Conservation (phyloP, 2,113 vertebrate genomes). For the Vireo altiloquus region DNA sequence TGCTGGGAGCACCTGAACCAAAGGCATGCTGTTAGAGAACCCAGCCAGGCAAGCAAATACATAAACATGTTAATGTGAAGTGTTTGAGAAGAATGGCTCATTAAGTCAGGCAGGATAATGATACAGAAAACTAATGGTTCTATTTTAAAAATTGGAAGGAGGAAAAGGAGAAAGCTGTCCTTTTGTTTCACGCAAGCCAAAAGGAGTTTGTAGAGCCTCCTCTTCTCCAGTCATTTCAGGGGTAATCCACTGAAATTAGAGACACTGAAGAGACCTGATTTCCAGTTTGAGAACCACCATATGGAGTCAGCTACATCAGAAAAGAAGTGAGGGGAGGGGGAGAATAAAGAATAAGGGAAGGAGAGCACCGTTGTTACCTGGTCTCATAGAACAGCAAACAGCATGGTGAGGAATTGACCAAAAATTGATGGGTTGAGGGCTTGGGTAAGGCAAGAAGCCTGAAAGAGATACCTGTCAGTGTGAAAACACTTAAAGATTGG, state of each 20-base stretch:
- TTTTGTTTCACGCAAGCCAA: background rate
- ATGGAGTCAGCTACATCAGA: background rate
- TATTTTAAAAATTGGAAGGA: background rate
- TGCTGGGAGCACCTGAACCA: slow-evolving; percentile 27
- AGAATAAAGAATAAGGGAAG: background rate
- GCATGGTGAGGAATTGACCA: rapidly evolving
- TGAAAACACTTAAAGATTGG: background rate
- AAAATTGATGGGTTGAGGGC: background rate
- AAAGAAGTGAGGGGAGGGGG: background rate
- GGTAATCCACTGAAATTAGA: no score
- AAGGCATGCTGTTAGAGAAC: background rate
- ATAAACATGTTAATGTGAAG: background rate
- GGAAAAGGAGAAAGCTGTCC: background rate
- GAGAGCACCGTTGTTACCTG: background rate
- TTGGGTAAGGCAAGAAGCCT: background rate
- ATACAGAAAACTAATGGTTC: background rate
- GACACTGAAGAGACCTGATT: background rate
- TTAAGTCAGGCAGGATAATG: background rate
- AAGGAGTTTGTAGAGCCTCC: background rate
- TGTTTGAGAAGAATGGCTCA: background rate
- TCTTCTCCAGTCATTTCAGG: background rate
- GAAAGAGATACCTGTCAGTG: background rate
- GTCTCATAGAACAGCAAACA: background rate
- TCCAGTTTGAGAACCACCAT: background rate
- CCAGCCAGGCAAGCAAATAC: background rate